Conservation (phyloP, 2,113 vertebrate species). For the Lepus timidus region DNA sequence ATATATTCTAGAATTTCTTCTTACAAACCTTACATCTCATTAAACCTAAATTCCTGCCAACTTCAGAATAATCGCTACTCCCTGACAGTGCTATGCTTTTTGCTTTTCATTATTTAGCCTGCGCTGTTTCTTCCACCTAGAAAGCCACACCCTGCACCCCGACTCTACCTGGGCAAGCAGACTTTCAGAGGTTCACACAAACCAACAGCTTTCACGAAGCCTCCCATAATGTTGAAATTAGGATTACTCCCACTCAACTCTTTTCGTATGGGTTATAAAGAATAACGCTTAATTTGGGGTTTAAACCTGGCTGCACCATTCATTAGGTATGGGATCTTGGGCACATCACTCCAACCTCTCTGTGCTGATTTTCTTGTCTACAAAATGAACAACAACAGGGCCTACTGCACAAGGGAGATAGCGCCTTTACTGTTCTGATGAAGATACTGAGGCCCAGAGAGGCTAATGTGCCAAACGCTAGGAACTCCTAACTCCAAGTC, state of each 20-base stretch:
- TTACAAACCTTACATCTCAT: not conserved
- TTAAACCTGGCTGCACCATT: not conserved
- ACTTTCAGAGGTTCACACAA: conserved; percentile 48
- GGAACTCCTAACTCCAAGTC: no score
- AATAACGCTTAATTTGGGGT: not conserved
- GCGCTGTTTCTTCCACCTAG: not conserved
- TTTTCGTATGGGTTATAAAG: not conserved
- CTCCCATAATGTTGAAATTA: not conserved
- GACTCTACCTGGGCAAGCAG: not conserved
- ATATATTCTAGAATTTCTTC: conserved; percentile 4
- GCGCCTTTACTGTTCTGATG: conserved; percentile 6
- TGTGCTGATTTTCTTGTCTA: not conserved
- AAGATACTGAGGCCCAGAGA: conserved; percentile 22
- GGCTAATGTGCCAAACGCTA: not conserved
- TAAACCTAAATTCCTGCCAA: not conserved
- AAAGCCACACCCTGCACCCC: not conserved
- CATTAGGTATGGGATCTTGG: not conserved
- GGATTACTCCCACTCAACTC: not conserved
- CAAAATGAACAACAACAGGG: conserved; percentile 1
- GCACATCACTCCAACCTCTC: not conserved
- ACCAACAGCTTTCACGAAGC: not conserved
- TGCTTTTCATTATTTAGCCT: not conserved
- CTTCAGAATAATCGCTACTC: not conserved
- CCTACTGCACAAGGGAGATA: not conserved
- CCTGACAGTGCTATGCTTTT: not conserved